A percentile compares a stretch with the other conserved stretches of the same genome.
These are phyloP conservation scores for Lasioglossum baleicum DNA, from an alignment of 1,140 invertebrate genomes.

Conservation along the genomic window DNA sequence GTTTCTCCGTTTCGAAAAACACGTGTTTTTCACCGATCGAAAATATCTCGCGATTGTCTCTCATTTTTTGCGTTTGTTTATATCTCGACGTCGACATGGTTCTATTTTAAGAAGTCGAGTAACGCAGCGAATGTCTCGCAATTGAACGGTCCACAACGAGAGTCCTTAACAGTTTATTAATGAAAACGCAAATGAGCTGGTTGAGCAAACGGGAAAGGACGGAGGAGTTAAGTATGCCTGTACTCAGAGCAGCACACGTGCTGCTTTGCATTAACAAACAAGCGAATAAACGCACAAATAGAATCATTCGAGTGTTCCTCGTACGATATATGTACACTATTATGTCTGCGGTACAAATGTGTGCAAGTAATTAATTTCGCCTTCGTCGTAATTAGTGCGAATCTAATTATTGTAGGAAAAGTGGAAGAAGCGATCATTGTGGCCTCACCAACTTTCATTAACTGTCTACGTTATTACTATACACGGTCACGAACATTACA, in stretches of 20 bases:
- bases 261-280: slow-evolving; percentile 10
- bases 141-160: neutral
- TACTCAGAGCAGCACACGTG: neutral
- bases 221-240: neutral
- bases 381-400: too few species aligned
- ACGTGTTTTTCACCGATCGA: neutral
- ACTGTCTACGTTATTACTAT: too few species aligned
- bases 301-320: too few species aligned
- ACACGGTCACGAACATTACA: too few species aligned
- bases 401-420: too few species aligned
- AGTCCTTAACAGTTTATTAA: slow-evolving; percentile 15
- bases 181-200: slow-evolving; percentile 6
- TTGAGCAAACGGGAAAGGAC: slow-evolving; percentile 6
- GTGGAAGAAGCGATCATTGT: too few species aligned
- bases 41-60: neutral
- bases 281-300: neutral
- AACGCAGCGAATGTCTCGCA: neutral
- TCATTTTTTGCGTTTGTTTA: neutral
- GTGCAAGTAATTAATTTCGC: too few species aligned
- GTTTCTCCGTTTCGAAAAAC: neutral
- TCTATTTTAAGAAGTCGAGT: neutral
- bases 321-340: too few species aligned
- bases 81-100: neutral
- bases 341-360: too few species aligned
- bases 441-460: too few species aligned